Base-by-base conservation (phyloP, 2,113 vertebrate species). In the Suncus etruscus region DNA sequence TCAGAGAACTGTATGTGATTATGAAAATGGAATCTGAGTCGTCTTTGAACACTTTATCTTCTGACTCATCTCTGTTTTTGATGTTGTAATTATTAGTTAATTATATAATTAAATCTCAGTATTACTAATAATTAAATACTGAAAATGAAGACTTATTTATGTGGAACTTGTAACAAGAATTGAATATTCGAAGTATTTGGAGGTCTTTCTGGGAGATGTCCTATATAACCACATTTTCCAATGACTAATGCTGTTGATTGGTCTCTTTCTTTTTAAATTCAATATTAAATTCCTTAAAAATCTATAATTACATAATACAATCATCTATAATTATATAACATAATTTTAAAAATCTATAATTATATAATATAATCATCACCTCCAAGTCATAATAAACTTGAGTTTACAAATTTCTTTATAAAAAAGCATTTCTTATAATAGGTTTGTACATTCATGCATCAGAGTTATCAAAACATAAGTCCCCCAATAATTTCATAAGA, bases 401-500 rank as follows among this genome's bases (percentile, higher is more conserved):
- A 78, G 18, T 22, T n/a, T 58, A 58, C 75, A 84, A 31, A 22
- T 74, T 84, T 94, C 45, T 48, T 81, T 87, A 81, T 0, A 48
- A 48, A 68, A 81, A 80, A 92, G 90, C 68, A 69, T 90, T 65
- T 91, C 74, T 72, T 74, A 78, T 72, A 82, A 80, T 77, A 73
- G 39, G 76, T 82, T 68, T 84, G 58, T 39, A 91, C 94, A 87
- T 31, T 2, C 69, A 58, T 18, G 63, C 51, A 50, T 14, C 58
- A 69, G 45, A 77, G 66, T 90, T 91, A 82, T 58, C 74, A 78
- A 89, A 63, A 92, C 83, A 15, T 87, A 74, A 89, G 69, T 32
- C 83, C 68, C 6, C 48, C 94, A 0, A 83, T 48, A 74, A 81
- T 86, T 39, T 81, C 5, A 86, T 58, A 22, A 92, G 95, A 93